Base-by-base conservation (phyloP, 2,797 vertebrate species). In the Valencia hispanica region DNA sequence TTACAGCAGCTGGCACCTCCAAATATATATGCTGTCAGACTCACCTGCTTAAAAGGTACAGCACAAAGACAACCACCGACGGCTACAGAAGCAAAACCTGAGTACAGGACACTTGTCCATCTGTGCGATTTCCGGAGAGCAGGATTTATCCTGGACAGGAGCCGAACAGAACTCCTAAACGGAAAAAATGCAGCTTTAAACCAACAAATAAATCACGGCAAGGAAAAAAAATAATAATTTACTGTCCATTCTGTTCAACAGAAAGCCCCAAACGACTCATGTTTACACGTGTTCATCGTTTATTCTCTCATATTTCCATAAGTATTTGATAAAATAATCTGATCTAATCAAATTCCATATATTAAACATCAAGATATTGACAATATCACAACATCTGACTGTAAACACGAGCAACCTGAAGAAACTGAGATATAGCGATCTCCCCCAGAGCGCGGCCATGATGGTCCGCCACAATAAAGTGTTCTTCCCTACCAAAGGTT, bases 1-100 rank as follows among this genome's bases (percentile, higher is more conserved):
- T 45, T 10, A 75, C 18, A 51, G 14, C 1, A 36, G 5, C 47
- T 66, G 53, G 50, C 1, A 59, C 39, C 2, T 22, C 22, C 27
- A 32, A 17, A 69, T 1, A 1, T 0, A 3, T 65, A 7, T 18
- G 9, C 22, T 30, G 34, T 27, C 25, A 0, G 9, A 75, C 82
- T 73, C 82, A 94, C 95, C 93, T 95, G 91, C 71, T 76, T 89
- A 65, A 96, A 94, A 18, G 95, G 95, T 25, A 95, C 69, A 2
- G 95, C 93, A 45, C 94, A 95, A 11, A 96, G 87, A 2, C 87
- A 87, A n/a, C 78, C 84, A 0, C 90, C 88, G 2, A 90, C 79
- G 1, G 90, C 82, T n/a, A 94, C 25, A 20, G 90, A 88, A 0
- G 89, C 78, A 0, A 89, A 5, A 30, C 83, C 74, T 0, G 63